A percentile compares a stretch with the other conserved stretches of the same genome.
phyloP scores from a whole-genome alignment of 2,888 invertebrate genomes.

The Hartigia nigra region DNA sequence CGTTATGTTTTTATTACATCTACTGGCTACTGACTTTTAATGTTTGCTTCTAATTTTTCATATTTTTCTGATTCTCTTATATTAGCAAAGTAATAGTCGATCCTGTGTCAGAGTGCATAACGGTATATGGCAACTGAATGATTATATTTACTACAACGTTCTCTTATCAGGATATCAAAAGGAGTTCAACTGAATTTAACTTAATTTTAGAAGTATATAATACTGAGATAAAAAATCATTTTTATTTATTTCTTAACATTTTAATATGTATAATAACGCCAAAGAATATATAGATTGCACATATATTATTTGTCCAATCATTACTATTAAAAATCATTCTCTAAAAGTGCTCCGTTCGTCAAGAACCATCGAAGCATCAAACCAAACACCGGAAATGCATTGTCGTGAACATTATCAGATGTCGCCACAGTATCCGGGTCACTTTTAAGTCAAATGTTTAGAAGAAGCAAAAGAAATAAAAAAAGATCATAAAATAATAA shows the following conservation, averaged over 20 bases:
- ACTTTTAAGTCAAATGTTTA: background rate
- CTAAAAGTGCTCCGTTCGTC: background rate
- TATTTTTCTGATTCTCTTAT: background rate
- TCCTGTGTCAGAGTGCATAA: background rate
- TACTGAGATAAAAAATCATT: background rate
- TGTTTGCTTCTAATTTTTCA: background rate
- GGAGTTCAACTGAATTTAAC: background rate
- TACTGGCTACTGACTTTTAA: background rate
- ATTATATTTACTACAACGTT: background rate
- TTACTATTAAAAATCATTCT: background rate
- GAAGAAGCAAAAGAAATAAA: background rate
- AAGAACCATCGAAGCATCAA: background rate
- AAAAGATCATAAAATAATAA: background rate
- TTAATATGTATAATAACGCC: background rate
- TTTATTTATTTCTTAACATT: background rate
- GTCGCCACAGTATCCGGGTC: background rate
- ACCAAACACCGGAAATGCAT: background rate
- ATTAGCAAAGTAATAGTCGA: background rate
- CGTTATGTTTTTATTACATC: background rate
- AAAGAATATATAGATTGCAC: background rate
- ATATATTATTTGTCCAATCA: background rate
- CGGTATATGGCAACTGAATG: background rate
- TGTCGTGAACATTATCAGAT: background rate
- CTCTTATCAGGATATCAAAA: background rate
- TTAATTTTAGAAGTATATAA: background rate